phyloP scores from a whole-genome alignment of 2,888 invertebrate genomes.

The Andrena flavipes region DNA sequence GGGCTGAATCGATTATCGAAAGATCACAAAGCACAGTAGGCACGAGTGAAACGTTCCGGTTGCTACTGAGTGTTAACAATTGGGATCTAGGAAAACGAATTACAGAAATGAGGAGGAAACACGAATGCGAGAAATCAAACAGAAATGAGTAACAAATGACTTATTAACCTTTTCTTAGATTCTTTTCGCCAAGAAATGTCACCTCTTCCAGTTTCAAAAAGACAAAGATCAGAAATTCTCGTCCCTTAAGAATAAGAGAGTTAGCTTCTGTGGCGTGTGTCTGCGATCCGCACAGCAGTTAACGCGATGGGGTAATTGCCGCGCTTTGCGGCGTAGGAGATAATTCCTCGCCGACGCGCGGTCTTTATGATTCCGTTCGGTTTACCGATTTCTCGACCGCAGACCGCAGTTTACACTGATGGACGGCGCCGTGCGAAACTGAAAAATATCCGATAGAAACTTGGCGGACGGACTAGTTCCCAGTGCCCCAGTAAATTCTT shows the following conservation, averaged over 20 bases:
- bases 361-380: constrained; percentile 45
- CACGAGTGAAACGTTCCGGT: constrained; percentile 32
- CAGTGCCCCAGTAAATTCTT: constrained; percentile 71
- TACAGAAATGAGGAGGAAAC: not conserved
- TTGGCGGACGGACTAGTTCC: constrained; percentile 64
- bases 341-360: constrained; percentile 33
- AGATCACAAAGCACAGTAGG: constrained; percentile 51
- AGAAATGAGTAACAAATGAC: too few relatives aligned
- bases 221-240: too few relatives aligned
- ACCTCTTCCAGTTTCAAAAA: too few relatives aligned
- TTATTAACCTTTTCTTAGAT: too few relatives aligned
- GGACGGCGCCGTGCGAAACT: constrained; percentile 32
- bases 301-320: constrained; percentile 45
- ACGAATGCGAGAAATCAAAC: too few relatives aligned
- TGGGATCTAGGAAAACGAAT: not conserved
- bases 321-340: constrained; percentile 28
- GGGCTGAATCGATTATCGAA: constrained; percentile 65
- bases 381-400: constrained; percentile 53
- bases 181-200: too few relatives aligned
- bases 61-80: constrained; percentile 9
- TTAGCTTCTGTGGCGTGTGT: constrained; percentile 1
- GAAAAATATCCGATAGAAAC: constrained; percentile 60
- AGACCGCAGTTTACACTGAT: constrained; percentile 32
- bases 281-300: constrained; percentile 31
- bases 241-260: too few relatives aligned